These are phyloP conservation scores for Drosophila austrosaltans DNA, from an alignment of 2,888 invertebrate genomes.

Conservation along the genomic window DNA sequence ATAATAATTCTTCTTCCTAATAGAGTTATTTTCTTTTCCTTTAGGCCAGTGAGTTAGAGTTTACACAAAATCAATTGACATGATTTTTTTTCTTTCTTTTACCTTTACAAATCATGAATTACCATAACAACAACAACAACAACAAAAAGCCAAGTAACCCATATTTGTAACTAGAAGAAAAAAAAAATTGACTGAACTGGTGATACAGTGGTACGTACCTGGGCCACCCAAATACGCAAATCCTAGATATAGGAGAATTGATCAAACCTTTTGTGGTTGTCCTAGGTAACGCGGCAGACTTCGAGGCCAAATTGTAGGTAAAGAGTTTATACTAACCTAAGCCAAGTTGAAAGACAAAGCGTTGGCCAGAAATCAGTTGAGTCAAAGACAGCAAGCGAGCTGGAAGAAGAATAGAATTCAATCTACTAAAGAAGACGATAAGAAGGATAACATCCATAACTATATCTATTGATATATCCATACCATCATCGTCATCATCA, in stretches of 20 bases:
- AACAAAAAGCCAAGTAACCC: conserved; percentile 28
- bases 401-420: conserved; percentile 40
- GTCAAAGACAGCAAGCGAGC: conserved; percentile 58
- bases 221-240: conserved; percentile 76
- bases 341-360: conserved; percentile 70
- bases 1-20: neutral
- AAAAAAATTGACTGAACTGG: conserved; percentile 34
- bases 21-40: conserved; percentile 17
- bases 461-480: neutral
- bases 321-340: conserved; percentile 68
- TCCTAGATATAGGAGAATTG: conserved; percentile 48
- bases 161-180: conserved; percentile 17
- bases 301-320: conserved; percentile 38
- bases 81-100: conserved; percentile 49
- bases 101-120: conserved; percentile 24
- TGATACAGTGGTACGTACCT: conserved; percentile 68
- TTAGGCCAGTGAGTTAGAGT: neutral
- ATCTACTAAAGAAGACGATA: conserved; percentile 4
- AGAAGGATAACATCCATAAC: conserved; percentile 1
- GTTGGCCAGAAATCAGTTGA: conserved; percentile 76
- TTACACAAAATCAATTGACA: conserved; percentile 72
- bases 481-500: conserved; percentile 9
- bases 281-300: conserved; percentile 43
- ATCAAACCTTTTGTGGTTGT: conserved; percentile 57
- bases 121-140: conserved; percentile 48